Conservation (phyloP, 2,888 invertebrate species). For the Alloplasta piceator region DNA sequence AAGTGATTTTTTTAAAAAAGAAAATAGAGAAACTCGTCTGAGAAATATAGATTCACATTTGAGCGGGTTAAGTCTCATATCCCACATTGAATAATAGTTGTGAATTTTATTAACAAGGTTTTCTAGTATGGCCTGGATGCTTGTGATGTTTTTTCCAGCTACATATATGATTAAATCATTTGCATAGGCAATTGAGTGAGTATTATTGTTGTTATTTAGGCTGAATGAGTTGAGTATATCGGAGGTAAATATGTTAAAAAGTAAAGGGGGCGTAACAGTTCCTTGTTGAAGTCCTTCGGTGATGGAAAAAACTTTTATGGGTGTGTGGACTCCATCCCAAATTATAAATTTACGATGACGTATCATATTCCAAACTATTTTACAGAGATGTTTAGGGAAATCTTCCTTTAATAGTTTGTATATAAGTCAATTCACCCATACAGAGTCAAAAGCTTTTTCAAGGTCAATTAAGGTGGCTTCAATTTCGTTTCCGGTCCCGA, state of each 20-base stretch:
- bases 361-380: too few relatives aligned
- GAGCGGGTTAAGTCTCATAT: conserved; percentile 53
- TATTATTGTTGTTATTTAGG: conserved; percentile 1
- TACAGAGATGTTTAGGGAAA: too few relatives aligned
- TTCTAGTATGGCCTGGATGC: conserved; percentile 18
- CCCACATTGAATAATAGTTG: conserved; percentile 53
- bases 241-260: not conserved
- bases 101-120: conserved; percentile 37
- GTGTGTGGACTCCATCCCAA: too few relatives aligned
- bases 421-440: too few relatives aligned
- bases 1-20: too few relatives aligned
- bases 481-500: too few relatives aligned
- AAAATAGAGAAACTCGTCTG: too few relatives aligned
- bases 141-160: conserved; percentile 16
- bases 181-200: conserved; percentile 16
- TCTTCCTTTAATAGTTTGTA: too few relatives aligned
- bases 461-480: too few relatives aligned
- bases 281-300: conserved; percentile 11
- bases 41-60: conserved; percentile 68
- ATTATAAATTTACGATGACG: too few relatives aligned
- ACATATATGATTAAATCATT: not conserved
- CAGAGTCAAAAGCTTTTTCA: too few relatives aligned
- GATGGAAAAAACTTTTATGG: too few relatives aligned
- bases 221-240: not conserved
- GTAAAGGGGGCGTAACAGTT: not conserved